These are phyloP conservation scores for Ophiodon elongatus DNA, from an alignment of 2,113 vertebrate genomes.

Conservation along the genomic window DNA sequence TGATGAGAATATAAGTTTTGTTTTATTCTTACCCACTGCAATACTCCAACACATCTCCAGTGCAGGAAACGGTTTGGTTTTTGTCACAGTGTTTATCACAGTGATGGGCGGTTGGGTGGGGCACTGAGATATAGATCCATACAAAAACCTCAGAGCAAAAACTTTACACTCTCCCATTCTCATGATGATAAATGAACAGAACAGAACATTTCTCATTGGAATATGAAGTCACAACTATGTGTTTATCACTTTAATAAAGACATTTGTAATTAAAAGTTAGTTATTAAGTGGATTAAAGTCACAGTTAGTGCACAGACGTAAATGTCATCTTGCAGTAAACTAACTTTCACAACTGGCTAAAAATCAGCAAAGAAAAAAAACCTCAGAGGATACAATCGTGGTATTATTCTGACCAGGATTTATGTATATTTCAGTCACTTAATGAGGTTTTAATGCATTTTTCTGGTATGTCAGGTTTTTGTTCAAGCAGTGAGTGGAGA, in stretches of 20 bases:
- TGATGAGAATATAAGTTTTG: not conserved
- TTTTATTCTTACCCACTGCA: not conserved
- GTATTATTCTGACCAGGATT: not conserved
- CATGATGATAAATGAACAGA: not conserved
- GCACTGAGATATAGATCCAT: conserved; percentile 7
- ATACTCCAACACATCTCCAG: not conserved
- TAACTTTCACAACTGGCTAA: not conserved
- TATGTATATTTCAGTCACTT: not conserved
- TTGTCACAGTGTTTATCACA: conserved; percentile 16
- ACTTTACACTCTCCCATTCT: not conserved
- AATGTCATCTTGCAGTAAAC: not conserved
- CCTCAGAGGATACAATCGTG: not conserved
- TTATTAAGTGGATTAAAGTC: not conserved
- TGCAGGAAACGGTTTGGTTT: conserved; percentile 12
- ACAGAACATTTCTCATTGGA: not conserved
- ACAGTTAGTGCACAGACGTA: not conserved
- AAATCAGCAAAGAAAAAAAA: not conserved
- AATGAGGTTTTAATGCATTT: not conserved
- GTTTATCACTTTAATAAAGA: not conserved
- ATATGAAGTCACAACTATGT: not conserved
- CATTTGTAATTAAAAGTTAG: not conserved
- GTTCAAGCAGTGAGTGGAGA: conserved; percentile 19
- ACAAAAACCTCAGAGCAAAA: conserved; percentile 13
- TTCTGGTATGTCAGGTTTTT: conserved; percentile 14
- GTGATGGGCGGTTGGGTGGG: not conserved